These are phyloP conservation scores for Amblyraja radiata DNA, from an alignment of 2,797 vertebrate species.

Conservation along the genomic window DNA sequence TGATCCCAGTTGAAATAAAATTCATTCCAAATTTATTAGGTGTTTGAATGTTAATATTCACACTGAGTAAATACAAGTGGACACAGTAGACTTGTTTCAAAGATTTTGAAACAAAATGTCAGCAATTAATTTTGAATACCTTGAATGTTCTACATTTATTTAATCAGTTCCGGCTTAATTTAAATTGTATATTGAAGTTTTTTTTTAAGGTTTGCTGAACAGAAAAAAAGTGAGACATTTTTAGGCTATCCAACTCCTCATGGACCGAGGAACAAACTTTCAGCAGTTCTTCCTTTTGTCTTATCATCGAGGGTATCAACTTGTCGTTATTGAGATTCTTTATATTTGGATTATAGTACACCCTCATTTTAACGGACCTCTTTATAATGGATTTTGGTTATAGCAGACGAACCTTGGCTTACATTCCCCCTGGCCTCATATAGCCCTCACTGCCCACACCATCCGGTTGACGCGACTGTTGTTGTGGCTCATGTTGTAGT, in stretches of 20 bases:
- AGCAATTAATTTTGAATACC: neutral
- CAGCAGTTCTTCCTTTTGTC: neutral
- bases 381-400: no score
- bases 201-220: neutral
- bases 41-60: neutral
- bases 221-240: neutral
- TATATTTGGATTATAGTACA: neutral
- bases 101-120: neutral
- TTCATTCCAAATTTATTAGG: neutral
- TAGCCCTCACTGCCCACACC: no score
- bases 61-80: neutral
- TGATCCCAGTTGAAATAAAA: neutral
- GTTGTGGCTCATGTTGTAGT: no score
- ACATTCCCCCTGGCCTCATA: no score
- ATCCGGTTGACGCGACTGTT: no score
- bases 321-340: neutral
- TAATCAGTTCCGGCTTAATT: neutral
- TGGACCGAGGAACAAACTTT: neutral
- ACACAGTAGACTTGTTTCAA: neutral
- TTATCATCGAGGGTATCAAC: neutral
- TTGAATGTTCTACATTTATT: neutral
- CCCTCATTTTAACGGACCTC: no score
- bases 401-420: no score
- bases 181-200: neutral
- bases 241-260: neutral